Percentiles rank a stretch among this genome's conserved stretches.
phyloP scores from a whole-genome alignment of 1,140 invertebrate species.

The Cyclargus thomasi region DNA sequence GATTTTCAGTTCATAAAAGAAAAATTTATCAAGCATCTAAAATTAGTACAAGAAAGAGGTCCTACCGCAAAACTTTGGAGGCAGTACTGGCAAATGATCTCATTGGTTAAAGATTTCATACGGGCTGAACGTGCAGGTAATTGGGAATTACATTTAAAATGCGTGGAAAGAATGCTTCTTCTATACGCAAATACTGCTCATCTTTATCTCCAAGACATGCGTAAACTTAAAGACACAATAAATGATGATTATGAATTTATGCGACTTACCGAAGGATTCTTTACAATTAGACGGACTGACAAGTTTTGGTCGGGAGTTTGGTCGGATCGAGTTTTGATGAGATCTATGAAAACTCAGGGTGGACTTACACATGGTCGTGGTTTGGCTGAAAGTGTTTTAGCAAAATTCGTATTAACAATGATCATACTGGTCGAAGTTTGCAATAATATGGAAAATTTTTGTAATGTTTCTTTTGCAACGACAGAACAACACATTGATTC shows the following conservation, averaged over 20 bases:
- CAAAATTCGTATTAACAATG: background rate
- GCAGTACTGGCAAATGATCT: constrained; percentile 20
- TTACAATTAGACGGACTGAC: background rate
- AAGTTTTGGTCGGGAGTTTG: background rate
- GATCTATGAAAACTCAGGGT: background rate
- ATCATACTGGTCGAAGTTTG: background rate
- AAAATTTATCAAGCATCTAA: constrained; percentile 18
- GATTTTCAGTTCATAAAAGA: constrained; percentile 20
- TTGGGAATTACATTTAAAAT: constrained; percentile 21
- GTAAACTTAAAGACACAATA: background rate
- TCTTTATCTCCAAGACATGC: background rate
- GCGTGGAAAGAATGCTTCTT: constrained; percentile 17
- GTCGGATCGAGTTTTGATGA: background rate
- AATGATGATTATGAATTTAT: constrained; percentile 10
- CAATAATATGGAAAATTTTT: background rate
- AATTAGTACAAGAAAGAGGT: constrained; percentile 19
- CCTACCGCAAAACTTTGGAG: constrained; percentile 20
- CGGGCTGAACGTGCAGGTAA: constrained; percentile 18
- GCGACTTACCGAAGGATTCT: constrained; percentile 14
- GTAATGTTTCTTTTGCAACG: background rate
- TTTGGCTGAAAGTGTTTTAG: background rate
- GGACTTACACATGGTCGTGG: background rate
- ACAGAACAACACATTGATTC: background rate
- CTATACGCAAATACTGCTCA: constrained; percentile 8
- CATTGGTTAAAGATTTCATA: constrained; percentile 20